These are phyloP conservation scores for Heterodera carotae DNA, from an alignment of 1,140 invertebrate genomes.

Conservation along the genomic window DNA sequence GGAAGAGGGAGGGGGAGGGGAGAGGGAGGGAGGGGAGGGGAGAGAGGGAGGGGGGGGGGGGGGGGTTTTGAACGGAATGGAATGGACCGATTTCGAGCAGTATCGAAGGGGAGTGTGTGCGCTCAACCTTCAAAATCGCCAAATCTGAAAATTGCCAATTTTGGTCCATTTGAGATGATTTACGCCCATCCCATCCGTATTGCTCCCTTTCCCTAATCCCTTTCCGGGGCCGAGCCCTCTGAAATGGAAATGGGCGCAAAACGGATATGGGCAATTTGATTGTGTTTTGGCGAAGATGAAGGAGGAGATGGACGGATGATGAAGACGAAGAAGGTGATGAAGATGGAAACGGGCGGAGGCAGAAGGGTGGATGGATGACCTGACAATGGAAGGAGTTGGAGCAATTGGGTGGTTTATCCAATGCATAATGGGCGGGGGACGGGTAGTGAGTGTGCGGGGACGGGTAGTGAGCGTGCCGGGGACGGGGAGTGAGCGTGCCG, in stretches of 20 bases:
- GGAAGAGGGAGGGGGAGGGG: too few relatives aligned
- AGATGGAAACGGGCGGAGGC: neutral
- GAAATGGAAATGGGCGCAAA: neutral
- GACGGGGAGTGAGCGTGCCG: too few relatives aligned
- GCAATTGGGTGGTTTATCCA: too few relatives aligned
- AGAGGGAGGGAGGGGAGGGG: too few relatives aligned
- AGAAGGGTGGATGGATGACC: neutral
- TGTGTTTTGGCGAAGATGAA: neutral
- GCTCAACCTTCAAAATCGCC: neutral
- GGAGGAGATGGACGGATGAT: neutral
- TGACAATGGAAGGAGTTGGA: too few relatives aligned
- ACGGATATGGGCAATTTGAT: constrained; percentile 2
- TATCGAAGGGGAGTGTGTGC: neutral
- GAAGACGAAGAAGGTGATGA: neutral
- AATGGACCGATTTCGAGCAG: neutral
- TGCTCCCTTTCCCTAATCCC: neutral
- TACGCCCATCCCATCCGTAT: neutral
- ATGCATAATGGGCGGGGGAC: too few relatives aligned
- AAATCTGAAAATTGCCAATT: constrained; percentile 2
- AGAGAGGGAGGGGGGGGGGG: too few relatives aligned
- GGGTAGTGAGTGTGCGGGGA: too few relatives aligned
- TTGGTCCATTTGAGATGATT: neutral
- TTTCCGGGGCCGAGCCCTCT: neutral
- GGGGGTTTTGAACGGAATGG: neutral
- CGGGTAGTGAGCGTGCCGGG: too few relatives aligned